Conservation (phyloP, 2,113 vertebrate species). For the Oryzias curvinotus region DNA sequence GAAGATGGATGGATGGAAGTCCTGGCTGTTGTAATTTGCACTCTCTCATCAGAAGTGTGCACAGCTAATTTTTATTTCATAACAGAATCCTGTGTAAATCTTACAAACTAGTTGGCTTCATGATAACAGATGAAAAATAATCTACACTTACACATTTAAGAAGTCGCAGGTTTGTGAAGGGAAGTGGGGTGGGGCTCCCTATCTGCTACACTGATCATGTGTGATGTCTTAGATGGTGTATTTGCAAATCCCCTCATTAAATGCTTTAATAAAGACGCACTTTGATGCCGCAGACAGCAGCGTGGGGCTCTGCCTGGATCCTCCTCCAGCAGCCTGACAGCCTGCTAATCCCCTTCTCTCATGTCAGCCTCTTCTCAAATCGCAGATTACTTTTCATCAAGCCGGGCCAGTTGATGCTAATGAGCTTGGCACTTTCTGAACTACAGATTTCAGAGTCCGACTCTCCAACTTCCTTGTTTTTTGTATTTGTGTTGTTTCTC, state of each 20-base stretch:
- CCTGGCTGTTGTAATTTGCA: too few species aligned
- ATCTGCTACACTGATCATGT: slow-evolving; percentile 28
- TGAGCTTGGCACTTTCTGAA: slow-evolving; percentile 62
- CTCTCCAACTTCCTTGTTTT: too few species aligned
- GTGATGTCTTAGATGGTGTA: slow-evolving; percentile 35
- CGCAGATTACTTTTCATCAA: slow-evolving; percentile 59
- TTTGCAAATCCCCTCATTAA: slow-evolving; percentile 49
- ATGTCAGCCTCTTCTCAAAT: slow-evolving; percentile 59
- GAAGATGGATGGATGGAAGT: too few species aligned
- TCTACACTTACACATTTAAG: not conserved
- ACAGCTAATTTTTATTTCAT: too few species aligned
- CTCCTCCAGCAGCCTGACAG: slow-evolving; percentile 47
- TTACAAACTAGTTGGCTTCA: too few species aligned
- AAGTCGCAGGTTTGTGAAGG: not conserved
- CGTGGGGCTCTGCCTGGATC: slow-evolving; percentile 19
- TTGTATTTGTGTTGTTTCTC: too few species aligned
- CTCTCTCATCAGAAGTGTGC: too few species aligned
- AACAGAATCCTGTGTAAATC: too few species aligned
- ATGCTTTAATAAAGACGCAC: slow-evolving; percentile 58
- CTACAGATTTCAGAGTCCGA: slow-evolving; percentile 8
- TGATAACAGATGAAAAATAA: too few species aligned
- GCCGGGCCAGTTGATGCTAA: slow-evolving; percentile 55
- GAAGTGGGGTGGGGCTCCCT: not conserved
- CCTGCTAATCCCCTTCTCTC: slow-evolving; percentile 57
- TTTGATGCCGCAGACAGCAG: slow-evolving; percentile 53